Conservation (phyloP, 2,888 invertebrate genomes). For the Poecilobothrus nobilitatus region DNA sequence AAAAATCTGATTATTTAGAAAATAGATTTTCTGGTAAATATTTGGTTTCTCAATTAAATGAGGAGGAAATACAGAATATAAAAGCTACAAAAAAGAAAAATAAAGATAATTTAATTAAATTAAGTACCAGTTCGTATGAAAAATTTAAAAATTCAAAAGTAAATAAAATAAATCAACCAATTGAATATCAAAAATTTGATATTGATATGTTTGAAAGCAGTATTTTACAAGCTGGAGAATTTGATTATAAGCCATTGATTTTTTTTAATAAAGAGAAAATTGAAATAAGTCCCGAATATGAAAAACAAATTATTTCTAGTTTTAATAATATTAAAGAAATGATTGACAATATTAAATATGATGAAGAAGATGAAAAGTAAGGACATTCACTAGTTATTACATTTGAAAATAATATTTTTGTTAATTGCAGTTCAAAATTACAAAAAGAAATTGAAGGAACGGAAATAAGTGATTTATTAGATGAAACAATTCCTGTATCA, state of each 20-base stretch:
- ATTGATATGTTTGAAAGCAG: conserved; percentile 34
- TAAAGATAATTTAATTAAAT: not conserved
- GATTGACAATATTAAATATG: conserved; percentile 36
- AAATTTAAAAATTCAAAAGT: conserved; percentile 11
- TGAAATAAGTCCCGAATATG: conserved; percentile 28
- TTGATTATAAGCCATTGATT: conserved; percentile 39
- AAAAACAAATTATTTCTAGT: conserved; percentile 37
- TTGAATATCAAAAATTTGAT: conserved; percentile 38
- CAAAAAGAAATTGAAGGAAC: not conserved
- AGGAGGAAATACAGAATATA: conserved; percentile 24
- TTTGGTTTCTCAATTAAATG: conserved; percentile 13
- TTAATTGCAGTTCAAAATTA: not conserved
- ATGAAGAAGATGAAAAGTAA: conserved; percentile 26
- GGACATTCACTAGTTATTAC: conserved; percentile 2
- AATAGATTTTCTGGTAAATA: not conserved
- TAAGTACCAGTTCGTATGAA: not conserved
- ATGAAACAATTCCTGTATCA: not conserved
- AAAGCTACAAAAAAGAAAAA: conserved; percentile 16
- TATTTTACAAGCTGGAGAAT: conserved; percentile 31
- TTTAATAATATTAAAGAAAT: conserved; percentile 38
- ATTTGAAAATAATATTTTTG: too few relatives aligned
- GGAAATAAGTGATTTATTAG: not conserved
- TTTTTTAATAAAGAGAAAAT: conserved; percentile 35
- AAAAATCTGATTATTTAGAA: conserved; percentile 41
- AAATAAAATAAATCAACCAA: conserved; percentile 27